phyloP scores from a whole-genome alignment of 2,797 vertebrate species.

The Chromobotia macracanthus region DNA sequence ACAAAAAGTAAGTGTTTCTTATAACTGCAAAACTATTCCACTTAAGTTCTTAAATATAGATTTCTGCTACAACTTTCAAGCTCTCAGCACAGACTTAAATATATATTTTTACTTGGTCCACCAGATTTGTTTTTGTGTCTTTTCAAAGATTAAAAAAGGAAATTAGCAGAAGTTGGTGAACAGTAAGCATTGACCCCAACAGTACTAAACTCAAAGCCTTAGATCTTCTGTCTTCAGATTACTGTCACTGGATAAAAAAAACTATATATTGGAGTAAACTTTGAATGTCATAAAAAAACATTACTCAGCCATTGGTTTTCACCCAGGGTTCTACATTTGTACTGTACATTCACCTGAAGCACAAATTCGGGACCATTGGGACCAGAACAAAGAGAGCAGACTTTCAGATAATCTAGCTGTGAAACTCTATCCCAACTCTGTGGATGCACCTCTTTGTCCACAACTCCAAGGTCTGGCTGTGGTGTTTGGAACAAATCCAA shows the following conservation, averaged over 20 bases:
- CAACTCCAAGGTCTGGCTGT: constrained; percentile 33
- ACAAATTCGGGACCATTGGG: constrained; percentile 48
- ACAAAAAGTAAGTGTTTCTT: background rate
- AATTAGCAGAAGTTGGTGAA: background rate
- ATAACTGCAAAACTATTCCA: background rate
- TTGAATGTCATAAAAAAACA: constrained; percentile 29
- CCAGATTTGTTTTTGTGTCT: constrained; percentile 9
- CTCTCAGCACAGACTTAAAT: background rate
- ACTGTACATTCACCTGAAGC: constrained; percentile 32
- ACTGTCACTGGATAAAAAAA: constrained; percentile 29
- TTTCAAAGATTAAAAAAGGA: background rate
- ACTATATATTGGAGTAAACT: constrained; percentile 21
- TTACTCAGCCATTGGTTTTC: constrained; percentile 30
- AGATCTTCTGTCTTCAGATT: background rate
- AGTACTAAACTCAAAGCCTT: background rate
- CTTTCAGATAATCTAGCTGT: constrained; percentile 39
- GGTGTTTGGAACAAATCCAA: background rate
- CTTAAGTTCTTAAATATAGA: background rate
- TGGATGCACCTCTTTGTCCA: constrained; percentile 12
- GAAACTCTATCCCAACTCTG: constrained; percentile 37
- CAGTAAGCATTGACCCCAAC: constrained; percentile 14
- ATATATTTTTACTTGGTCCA: background rate
- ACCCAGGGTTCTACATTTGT: constrained; percentile 29
- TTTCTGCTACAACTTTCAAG: background rate
- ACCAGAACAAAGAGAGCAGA: constrained; percentile 47